A percentile compares a stretch with the other conserved stretches of the same genome.
Evolutionary conservation across 2,113 vertebrate species (phyloP).

Genomic region (Odontesthes bonariensis): DNA sequence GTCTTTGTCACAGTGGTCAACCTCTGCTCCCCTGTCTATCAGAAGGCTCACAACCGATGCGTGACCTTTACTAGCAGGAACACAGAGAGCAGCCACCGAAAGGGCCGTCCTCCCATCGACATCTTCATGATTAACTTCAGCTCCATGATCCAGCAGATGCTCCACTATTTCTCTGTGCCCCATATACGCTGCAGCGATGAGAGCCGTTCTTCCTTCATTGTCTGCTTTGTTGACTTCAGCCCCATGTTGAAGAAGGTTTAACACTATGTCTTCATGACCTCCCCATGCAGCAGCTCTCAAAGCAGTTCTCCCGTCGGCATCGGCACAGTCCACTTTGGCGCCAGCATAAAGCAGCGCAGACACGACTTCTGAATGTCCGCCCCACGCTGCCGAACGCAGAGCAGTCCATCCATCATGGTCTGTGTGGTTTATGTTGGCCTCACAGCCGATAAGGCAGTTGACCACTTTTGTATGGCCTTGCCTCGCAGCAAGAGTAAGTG

Average conservation of each 20-base stretch:
- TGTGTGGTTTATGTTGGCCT: slow-evolving; percentile 94
- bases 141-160: slow-evolving; percentile 94
- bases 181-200: slow-evolving; percentile 98
- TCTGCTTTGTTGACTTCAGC: slow-evolving; percentile 98
- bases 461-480: slow-evolving; percentile 98
- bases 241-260: slow-evolving; percentile 95
- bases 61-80: slow-evolving; percentile 96
- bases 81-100: slow-evolving; percentile 95
- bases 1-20: slow-evolving; percentile 98
- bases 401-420: slow-evolving; percentile 98
- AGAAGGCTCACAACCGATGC: slow-evolving; percentile 95
- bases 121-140: slow-evolving; percentile 95
- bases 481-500: slow-evolving; percentile 94
- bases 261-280: slow-evolving; percentile 96
- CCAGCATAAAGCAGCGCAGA: slow-evolving; percentile 95
- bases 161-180: slow-evolving; percentile 97
- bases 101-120: slow-evolving; percentile 95
- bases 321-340: slow-evolving; percentile 95
- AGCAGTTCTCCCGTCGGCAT: slow-evolving; percentile 94
- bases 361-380: slow-evolving; percentile 96
- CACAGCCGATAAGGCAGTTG: slow-evolving; percentile 94
- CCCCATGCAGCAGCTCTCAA: slow-evolving; percentile 96
- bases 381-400: slow-evolving; percentile 94
- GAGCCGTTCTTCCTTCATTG: slow-evolving; percentile 94
- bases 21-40: slow-evolving; percentile 94